Evolutionary conservation across 2,888 invertebrate species (phyloP).

Genomic region (Colletes collaris): DNA sequence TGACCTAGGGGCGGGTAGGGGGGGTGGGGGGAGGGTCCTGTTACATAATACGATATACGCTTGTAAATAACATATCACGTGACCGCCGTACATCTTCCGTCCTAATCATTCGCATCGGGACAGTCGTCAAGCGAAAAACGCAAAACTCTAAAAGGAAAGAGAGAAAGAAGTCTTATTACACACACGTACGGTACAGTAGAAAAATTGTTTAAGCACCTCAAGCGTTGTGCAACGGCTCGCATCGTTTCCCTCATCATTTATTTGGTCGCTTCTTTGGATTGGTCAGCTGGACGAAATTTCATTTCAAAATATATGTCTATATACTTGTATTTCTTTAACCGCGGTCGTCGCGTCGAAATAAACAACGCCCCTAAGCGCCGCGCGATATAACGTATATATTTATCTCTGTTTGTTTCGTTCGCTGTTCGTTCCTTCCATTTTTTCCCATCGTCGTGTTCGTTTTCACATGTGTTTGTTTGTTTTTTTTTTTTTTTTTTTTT

Average conservation of each 20-base stretch:
- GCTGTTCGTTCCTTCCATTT: slow-evolving; percentile 29
- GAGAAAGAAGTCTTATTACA: slow-evolving; percentile 53
- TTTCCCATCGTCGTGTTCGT: neutral
- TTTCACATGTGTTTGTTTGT: too few species aligned
- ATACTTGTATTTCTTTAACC: slow-evolving; percentile 54
- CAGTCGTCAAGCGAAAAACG: slow-evolving; percentile 65
- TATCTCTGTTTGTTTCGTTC: slow-evolving; percentile 19
- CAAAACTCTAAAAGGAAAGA: slow-evolving; percentile 47
- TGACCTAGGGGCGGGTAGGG: slow-evolving; percentile 56
- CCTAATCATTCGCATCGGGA: slow-evolving; percentile 68
- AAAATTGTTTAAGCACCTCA: slow-evolving; percentile 71
- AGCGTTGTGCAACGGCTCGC: slow-evolving; percentile 77
- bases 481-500: neutral
- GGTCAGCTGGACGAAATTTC: slow-evolving; percentile 82
- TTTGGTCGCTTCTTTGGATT: slow-evolving; percentile 83
- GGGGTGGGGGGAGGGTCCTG: slow-evolving; percentile 32
- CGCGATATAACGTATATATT: slow-evolving; percentile 38
- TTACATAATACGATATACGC: slow-evolving; percentile 72
- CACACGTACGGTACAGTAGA: slow-evolving; percentile 47
- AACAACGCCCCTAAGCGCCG: slow-evolving; percentile 14
- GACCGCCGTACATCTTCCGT: slow-evolving; percentile 75
- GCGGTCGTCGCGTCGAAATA: slow-evolving; percentile 4
- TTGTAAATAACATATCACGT: slow-evolving; percentile 78
- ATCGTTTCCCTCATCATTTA: slow-evolving; percentile 79
- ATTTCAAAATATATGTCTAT: slow-evolving; percentile 61